Conservation (phyloP, 2,888 invertebrate species). For the Argyresthia albistria region DNA sequence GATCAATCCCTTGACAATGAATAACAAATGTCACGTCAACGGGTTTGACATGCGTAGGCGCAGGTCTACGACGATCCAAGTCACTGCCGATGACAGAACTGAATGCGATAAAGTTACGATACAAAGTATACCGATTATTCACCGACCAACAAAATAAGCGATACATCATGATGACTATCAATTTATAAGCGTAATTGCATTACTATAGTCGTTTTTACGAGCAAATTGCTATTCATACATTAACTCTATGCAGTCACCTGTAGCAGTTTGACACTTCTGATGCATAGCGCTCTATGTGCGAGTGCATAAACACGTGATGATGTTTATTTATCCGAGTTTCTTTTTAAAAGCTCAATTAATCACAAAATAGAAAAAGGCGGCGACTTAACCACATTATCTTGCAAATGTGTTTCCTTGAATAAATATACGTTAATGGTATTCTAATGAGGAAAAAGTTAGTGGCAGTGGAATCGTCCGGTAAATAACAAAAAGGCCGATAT, state of each 20-base stretch:
- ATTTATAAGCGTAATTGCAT: background rate
- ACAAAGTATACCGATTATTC: no score
- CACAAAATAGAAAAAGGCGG: background rate
- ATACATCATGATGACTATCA: background rate
- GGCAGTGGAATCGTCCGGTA: no score
- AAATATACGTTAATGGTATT: background rate
- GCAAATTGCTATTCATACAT: background rate
- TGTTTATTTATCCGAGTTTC: background rate
- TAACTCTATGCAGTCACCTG: conserved; percentile 3
- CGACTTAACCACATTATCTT: background rate
- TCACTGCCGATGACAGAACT: no score
- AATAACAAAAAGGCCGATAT: no score
- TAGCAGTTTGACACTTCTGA: conserved; percentile 1
- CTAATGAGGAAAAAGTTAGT: no score
- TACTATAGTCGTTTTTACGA: background rate
- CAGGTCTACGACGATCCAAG: no score
- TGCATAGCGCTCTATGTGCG: background rate
- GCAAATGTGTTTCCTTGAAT: background rate
- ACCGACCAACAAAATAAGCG: background rate
- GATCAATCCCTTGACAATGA: no score
- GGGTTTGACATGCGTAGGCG: no score
- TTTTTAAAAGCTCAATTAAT: background rate
- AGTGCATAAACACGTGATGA: background rate
- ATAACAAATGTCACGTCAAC: no score
- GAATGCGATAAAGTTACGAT: no score